Evolutionary conservation across 2,113 vertebrate species (phyloP).

Genomic region (Elachura formosa): DNA sequence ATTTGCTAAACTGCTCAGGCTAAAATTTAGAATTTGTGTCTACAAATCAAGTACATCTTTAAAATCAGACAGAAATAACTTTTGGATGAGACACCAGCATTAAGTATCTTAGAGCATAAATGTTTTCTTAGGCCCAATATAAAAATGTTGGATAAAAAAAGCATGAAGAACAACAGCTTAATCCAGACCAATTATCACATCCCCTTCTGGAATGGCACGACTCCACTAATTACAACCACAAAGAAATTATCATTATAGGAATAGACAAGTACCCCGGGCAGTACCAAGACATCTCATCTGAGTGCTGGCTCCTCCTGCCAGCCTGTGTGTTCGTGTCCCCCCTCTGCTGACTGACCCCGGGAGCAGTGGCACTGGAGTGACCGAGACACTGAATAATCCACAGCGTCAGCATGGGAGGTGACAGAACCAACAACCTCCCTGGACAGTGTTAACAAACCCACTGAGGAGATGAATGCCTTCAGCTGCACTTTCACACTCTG

Average conservation of each 20-base stretch:
- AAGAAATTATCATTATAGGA: constrained; percentile 4
- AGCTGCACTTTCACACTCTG: constrained; percentile 23
- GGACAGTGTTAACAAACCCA: constrained; percentile 28
- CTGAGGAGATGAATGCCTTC: constrained; percentile 14
- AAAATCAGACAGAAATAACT: not conserved
- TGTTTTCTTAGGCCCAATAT: not conserved
- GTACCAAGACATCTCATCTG: not conserved
- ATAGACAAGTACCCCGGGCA: constrained; percentile 47
- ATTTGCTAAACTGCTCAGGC: not conserved
- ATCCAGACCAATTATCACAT: not conserved
- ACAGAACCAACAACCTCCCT: not conserved
- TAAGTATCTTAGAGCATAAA: not conserved
- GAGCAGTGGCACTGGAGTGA: not conserved
- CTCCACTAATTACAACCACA: constrained; percentile 52
- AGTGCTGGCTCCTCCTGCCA: not conserved
- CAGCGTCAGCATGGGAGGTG: constrained; percentile 26
- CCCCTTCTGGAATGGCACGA: not conserved
- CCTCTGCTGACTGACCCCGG: constrained; percentile 40
- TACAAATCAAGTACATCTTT: not conserved
- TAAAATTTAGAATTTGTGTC: not conserved
- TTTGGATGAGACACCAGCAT: not conserved
- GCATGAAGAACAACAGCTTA: not conserved
- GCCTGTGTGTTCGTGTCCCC: constrained; percentile 16
- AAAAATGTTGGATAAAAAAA: not conserved
- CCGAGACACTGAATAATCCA: constrained; percentile 38